These are phyloP conservation scores for Corvus hawaiiensis DNA, from an alignment of 2,113 vertebrate species.

Conservation along the genomic window DNA sequence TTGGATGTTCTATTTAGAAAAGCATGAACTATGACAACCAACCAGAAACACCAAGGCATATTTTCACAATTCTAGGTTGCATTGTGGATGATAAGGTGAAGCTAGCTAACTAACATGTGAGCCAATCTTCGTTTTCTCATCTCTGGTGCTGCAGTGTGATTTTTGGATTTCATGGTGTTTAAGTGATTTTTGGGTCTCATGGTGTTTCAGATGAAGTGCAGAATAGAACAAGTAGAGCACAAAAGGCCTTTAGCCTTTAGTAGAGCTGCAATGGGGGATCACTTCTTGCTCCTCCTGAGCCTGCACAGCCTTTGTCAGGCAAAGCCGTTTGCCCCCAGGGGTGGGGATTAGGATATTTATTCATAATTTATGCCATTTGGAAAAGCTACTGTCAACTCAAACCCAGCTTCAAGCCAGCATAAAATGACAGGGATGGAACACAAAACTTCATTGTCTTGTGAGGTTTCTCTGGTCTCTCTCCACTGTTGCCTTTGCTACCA, in stretches of 20 bases:
- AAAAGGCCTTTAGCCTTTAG: background rate
- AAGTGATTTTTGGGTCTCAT: background rate
- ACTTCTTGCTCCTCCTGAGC: background rate
- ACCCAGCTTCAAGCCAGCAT: background rate
- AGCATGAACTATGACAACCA: background rate
- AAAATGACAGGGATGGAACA: background rate
- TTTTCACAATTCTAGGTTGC: background rate
- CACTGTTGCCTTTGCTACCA: background rate
- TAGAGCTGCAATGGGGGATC: background rate
- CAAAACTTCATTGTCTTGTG: background rate
- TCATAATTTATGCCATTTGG: conserved; percentile 39
- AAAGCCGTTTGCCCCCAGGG: rapidly evolving
- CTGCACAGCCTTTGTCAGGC: background rate
- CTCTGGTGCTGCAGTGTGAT: background rate
- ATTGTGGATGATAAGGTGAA: background rate
- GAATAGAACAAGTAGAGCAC: background rate
- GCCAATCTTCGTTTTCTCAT: background rate
- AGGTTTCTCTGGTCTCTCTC: background rate
- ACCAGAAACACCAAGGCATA: background rate
- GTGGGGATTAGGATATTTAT: background rate
- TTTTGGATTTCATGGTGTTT: background rate
- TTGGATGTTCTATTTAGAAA: background rate
- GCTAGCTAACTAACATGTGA: background rate
- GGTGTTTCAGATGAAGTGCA: background rate
- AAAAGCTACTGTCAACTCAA: conserved; percentile 17